Base-by-base conservation (phyloP, 1,140 invertebrate genomes). In the Thalassaphorura encarpata region DNA sequence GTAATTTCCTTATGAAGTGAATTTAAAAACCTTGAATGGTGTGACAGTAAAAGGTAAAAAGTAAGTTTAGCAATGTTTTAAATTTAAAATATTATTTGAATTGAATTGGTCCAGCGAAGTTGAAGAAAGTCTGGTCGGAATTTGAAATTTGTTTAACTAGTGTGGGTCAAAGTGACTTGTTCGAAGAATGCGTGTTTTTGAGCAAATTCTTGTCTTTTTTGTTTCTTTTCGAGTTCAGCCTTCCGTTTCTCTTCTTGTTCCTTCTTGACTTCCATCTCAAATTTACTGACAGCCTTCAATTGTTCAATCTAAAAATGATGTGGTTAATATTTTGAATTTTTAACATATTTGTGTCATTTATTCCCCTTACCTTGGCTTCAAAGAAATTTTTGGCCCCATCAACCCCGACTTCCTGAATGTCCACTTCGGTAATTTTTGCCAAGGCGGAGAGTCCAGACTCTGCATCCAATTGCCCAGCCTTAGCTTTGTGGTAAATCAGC, bases 351-450 rank as follows among this genome's bases (percentile, higher is more conserved):
- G 15, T 50, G n/a, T 36, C n/a, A 11, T 36, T 36, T 11, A 11
- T 21, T 11, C 18, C 42, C 6, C 23, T 59, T 75, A 82, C 83
- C 72, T 92, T 93, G 2, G 88, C 87, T 76, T 92, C 87, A 67
- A 92, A 93, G 73, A 92, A 92, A 67, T 83, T 82, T 69, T 91
- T 92, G 2, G 89, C 89, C 24, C 87, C 89, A 56, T 80, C 84
- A 0, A 92, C 88, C 21, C 89, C 89, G 21, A 89, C 87, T 76
- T 90, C 81, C 47, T 89, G 85, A 1, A 92, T 87, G 68, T 89
- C 81, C 48, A 93, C 84, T 73, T 91, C 88, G 6, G 87, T 89
- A 13, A 91, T 74, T 60, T 81, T 78, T 0, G 88, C 87, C 60
- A 92, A 71, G 63, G 88, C 82, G 57, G 81, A 80, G n/a, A 92